Evolutionary conservation across 2,113 vertebrate species (phyloP), one percentile per base, ranked within the genome.

Genomic region (Sinocyclocheilus grahami): DNA sequence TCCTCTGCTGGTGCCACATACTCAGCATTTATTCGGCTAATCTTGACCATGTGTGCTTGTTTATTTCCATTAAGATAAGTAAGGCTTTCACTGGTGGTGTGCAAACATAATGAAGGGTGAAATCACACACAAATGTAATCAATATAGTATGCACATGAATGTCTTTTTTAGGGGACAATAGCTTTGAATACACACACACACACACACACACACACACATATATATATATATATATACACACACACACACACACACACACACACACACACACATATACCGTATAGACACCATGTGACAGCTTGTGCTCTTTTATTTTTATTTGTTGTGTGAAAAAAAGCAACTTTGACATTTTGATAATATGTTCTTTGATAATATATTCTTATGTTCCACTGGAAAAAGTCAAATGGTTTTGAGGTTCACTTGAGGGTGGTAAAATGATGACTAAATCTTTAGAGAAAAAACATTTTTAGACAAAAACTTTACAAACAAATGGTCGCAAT

Each of bases 11-110:
- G 11, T 80, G 78, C 30, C 33, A 62, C 78, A 80, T n/a, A 79
- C 55, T 79, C 78, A 62, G 78, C 33, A 42, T 62, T 67, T 82
- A 51, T 67, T 30, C 24, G 3, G 3, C 13, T 58, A 10, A 62
- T 74, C 53, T 3, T 77, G 51, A 33, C 24, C 67, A 72, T 74
- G 65, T 74, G 11, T 74, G 48, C 22, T 51, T 37, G 67, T 30
- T 69, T 83, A 37, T 83, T 55, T 80, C 22, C 30, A 30, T 80
- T 62, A 62, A 20, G 76, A 78, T 79, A n/a, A 60, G 55, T 79
- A 39, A 37, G 33, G 55, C 53, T 60, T 60, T n/a, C 11, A 14
- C 55, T n/a, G 53, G 77, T 79, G 3, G 77, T 79, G 53, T 55
- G 24, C 33, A 79, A 79, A 60, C 53, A 2, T 79, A 39, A 37